Percentiles rank a stretch among this genome's conserved stretches.
Conservation (phyloP, 2,797 vertebrate genomes). For the Sebastes ruberrimus region DNA sequence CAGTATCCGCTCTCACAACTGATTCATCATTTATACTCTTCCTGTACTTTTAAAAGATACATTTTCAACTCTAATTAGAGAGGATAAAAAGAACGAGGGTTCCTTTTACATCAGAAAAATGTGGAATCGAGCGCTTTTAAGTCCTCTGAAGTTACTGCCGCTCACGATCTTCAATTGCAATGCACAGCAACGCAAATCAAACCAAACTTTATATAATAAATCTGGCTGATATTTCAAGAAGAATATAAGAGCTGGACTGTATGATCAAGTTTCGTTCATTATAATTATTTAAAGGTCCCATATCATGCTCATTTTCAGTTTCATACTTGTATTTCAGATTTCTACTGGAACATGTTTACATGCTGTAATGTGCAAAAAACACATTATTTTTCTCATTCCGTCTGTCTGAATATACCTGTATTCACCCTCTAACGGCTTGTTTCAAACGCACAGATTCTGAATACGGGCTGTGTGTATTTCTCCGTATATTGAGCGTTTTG, state of each 20-base stretch:
- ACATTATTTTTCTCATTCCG: too few species aligned
- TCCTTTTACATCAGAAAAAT: background rate
- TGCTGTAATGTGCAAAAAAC: too few species aligned
- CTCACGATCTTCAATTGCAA: background rate
- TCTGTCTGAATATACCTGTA: too few species aligned
- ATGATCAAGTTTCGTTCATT: background rate
- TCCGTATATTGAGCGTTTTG: too few species aligned
- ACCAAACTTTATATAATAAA: background rate
- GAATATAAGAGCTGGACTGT: background rate
- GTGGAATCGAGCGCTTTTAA: background rate
- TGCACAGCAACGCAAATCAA: background rate
- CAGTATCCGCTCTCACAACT: background rate
- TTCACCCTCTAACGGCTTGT: too few species aligned
- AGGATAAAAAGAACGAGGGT: background rate
- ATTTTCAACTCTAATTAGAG: background rate
- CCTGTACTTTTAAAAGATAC: constrained; percentile 3
- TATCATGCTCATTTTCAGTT: too few species aligned
- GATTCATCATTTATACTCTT: constrained; percentile 17
- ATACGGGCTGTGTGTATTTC: too few species aligned
- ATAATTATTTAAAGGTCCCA: background rate
- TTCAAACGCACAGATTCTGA: too few species aligned
- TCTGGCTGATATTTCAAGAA: background rate
- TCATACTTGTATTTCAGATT: too few species aligned
- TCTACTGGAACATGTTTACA: too few species aligned
- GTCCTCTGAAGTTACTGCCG: background rate